A percentile compares a stretch with the other conserved stretches of the same genome.
phyloP scores from a whole-genome alignment of 2,797 vertebrate species.

The Enteromius mattozi region DNA sequence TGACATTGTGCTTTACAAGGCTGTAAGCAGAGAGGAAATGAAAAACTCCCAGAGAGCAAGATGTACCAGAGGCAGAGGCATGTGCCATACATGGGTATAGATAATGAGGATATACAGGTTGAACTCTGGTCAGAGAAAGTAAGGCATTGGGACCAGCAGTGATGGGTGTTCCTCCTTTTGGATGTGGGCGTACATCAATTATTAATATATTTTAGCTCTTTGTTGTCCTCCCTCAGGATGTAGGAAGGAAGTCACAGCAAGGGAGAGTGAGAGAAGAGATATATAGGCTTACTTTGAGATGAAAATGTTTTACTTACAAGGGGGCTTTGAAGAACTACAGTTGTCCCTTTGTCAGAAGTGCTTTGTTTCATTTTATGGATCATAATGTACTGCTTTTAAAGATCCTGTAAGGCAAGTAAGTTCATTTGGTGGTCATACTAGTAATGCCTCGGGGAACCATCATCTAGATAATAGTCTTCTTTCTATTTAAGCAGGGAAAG shows the following conservation, averaged over 20 bases:
- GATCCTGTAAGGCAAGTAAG: not conserved
- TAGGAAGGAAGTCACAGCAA: conserved; percentile 56
- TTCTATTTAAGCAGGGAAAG: not conserved
- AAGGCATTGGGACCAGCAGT: conserved; percentile 16
- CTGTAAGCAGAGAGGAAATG: conserved; percentile 47
- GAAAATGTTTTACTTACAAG: conserved; percentile 42
- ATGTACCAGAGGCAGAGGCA: not conserved
- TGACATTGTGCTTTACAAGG: conserved; percentile 41
- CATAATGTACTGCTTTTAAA: conserved; percentile 24
- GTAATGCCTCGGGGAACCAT: not conserved
- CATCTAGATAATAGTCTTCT: not conserved
- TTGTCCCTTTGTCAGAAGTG: conserved; percentile 25
- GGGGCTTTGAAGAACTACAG: conserved; percentile 49
- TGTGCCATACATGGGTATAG: conserved; percentile 7
- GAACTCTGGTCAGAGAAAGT: conserved; percentile 11
- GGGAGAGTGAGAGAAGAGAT: conserved; percentile 36
- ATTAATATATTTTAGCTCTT: conserved; percentile 59
- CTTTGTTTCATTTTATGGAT: conserved; percentile 22
- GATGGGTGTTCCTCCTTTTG: conserved; percentile 11
- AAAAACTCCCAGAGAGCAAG: conserved; percentile 18
- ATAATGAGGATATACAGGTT: not conserved
- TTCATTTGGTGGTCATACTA: not conserved
- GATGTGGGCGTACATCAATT: conserved; percentile 52
- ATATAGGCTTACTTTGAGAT: conserved; percentile 53
- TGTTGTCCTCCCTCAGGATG: conserved; percentile 56